Evolutionary conservation across 2,113 vertebrate species (phyloP).

Genomic region (Colistium nudipinnis): DNA sequence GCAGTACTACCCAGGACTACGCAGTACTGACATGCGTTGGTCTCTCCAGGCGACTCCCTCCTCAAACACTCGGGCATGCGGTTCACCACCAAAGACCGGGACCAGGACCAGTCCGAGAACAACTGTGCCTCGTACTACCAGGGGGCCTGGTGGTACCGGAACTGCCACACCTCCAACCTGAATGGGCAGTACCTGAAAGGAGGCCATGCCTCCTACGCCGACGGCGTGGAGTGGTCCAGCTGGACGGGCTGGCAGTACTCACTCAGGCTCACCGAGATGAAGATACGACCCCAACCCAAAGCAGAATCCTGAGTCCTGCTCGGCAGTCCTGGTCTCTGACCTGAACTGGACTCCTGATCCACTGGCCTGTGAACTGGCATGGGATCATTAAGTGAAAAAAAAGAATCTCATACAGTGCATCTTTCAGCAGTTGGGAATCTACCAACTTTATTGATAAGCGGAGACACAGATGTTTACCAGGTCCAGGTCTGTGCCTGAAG

Average conservation of each 20-base stretch:
- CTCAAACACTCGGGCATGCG: conserved; percentile 94
- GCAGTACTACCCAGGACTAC: neutral
- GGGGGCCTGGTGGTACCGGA: conserved; percentile 97
- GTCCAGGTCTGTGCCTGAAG: too few relatives aligned
- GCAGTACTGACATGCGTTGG: neutral
- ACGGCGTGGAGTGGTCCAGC: conserved; percentile 95
- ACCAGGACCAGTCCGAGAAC: conserved; percentile 95
- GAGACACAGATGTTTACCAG: too few relatives aligned
- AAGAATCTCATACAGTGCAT: too few relatives aligned
- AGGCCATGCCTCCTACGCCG: conserved; percentile 92
- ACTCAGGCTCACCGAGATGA: conserved; percentile 94
- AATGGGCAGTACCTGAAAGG: conserved; percentile 94
- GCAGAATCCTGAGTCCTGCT: conserved; percentile 14
- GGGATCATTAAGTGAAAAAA: too few relatives aligned
- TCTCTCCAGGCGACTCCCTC: conserved; percentile 88
- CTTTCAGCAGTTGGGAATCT: too few relatives aligned
- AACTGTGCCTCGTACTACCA: conserved; percentile 95
- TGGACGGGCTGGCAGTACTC: conserved; percentile 99
- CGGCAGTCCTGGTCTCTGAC: neutral
- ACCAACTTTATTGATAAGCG: too few relatives aligned
- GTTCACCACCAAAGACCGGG: conserved; percentile 95
- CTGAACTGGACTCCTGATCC: neutral
- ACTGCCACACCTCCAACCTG: conserved; percentile 97
- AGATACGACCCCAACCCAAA: conserved; percentile 84
- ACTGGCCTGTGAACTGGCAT: neutral